These are phyloP conservation scores for Lepilemur septentrionalis DNA, from an alignment of 2,797 vertebrate species.

Conservation along the genomic window DNA sequence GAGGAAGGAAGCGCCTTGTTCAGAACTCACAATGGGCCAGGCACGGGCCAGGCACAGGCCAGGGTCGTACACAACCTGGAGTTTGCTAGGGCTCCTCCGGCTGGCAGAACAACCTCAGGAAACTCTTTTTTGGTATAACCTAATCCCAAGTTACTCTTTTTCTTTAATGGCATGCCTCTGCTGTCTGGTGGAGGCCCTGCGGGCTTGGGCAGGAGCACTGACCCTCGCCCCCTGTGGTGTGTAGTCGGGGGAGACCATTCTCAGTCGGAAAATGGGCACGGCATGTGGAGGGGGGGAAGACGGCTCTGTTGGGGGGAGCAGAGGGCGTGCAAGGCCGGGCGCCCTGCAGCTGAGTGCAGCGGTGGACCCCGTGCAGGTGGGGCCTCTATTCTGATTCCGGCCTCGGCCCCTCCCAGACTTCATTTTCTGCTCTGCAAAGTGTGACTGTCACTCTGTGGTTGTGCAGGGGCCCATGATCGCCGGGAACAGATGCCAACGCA, in stretches of 20 bases:
- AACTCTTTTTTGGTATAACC: background rate
- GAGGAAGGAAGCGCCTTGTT: background rate
- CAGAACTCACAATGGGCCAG: background rate
- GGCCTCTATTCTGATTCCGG: background rate
- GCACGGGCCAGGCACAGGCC: too few relatives aligned
- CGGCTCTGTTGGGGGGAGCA: too few relatives aligned
- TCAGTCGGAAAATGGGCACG: background rate
- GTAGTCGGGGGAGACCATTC: background rate
- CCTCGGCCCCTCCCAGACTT: background rate
- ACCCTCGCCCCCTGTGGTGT: background rate
- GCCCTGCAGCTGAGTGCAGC: background rate
- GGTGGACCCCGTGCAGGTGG: fast-evolving
- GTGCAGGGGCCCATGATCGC: background rate
- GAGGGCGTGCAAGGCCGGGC: fast-evolving
- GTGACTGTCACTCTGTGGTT: fast-evolving
- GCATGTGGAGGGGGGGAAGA: too few relatives aligned
- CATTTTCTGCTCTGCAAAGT: background rate
- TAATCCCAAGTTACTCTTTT: too few relatives aligned
- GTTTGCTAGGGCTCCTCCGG: fast-evolving
- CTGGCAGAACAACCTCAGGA: fast-evolving
- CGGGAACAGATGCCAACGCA: fast-evolving
- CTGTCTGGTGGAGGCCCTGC: background rate
- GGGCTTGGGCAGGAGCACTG: background rate
- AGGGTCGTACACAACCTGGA: too few relatives aligned
- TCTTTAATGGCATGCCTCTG: too few relatives aligned